Conservation (phyloP, 2,888 invertebrate genomes). For the Drosophila kokeensis region DNA sequence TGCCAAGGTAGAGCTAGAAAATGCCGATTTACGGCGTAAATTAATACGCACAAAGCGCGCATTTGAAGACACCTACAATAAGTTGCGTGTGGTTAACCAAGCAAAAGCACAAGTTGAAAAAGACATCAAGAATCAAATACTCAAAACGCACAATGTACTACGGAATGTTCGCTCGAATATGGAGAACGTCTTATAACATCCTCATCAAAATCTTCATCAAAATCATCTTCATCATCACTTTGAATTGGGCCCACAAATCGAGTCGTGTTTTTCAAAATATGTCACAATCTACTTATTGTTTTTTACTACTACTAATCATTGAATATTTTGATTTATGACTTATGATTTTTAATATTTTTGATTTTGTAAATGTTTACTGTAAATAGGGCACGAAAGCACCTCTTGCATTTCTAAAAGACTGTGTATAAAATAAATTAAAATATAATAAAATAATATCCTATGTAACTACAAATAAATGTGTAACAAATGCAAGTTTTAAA, state of each 20-base stretch:
- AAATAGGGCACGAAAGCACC: conserved; percentile 38
- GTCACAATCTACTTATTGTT: conserved; percentile 15
- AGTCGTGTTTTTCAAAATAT: conserved; percentile 8
- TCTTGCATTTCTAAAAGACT: conserved; percentile 72
- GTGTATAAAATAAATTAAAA: conserved; percentile 48
- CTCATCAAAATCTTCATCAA: conserved; percentile 24
- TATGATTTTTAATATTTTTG: background rate
- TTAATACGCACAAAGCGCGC: conserved; percentile 90
- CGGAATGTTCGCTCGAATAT: conserved; percentile 91
- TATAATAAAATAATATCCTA: conserved; percentile 12
- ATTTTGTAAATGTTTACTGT: conserved; percentile 43
- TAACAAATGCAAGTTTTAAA: conserved; percentile 47
- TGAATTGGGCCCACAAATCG: conserved; percentile 20
- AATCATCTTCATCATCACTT: conserved; percentile 9
- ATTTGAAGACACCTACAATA: conserved; percentile 91
- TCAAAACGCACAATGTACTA: conserved; percentile 91
- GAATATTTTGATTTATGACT: conserved; percentile 12
- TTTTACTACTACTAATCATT: conserved; percentile 20
- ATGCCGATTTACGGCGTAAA: conserved; percentile 89
- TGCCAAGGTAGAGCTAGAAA: conserved; percentile 88
- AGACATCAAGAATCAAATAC: conserved; percentile 92
- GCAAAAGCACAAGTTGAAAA: conserved; percentile 93
- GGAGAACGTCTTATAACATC: conserved; percentile 86
- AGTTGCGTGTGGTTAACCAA: conserved; percentile 91
- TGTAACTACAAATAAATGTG: conserved; percentile 4